Evolutionary conservation across 2,888 invertebrate genomes (phyloP).

Genomic region (Brachyptera risi): DNA sequence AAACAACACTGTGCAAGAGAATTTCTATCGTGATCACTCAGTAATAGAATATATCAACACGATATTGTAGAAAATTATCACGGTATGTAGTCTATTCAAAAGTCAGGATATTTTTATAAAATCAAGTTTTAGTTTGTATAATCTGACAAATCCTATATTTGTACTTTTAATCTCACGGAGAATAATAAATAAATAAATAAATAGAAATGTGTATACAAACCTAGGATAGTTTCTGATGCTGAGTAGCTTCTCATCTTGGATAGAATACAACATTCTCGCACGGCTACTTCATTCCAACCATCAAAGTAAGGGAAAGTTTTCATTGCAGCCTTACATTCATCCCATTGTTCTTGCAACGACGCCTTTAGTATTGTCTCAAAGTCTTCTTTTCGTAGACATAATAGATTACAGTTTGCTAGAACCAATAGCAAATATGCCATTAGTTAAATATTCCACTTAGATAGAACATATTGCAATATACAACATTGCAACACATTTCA

Average conservation of each 20-base stretch:
- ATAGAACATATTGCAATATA: no score
- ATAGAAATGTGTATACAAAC: not conserved
- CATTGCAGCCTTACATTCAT: constrained; percentile 56
- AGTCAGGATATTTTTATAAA: no score
- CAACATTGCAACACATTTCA: no score
- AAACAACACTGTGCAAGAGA: no score
- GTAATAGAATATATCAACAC: no score
- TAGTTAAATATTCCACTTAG: no score
- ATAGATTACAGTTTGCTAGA: constrained; percentile 56
- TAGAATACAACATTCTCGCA: constrained; percentile 62
- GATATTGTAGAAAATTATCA: no score
- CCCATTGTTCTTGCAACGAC: constrained; percentile 58
- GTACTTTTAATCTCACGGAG: no score
- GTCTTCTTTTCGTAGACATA: constrained; percentile 58
- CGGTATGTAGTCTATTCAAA: no score
- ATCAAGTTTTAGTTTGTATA: no score
- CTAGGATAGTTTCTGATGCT: constrained; percentile 5
- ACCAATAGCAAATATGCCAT: no score
- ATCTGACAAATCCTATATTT: constrained; percentile 1
- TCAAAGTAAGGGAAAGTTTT: constrained; percentile 61
- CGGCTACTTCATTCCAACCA: constrained; percentile 54
- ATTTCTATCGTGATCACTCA: no score
- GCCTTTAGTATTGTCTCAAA: constrained; percentile 58
- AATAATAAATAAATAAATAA: not conserved
- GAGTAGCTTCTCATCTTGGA: constrained; percentile 52